Percentiles rank a stretch among this genome's conserved stretches.
phyloP scores from a whole-genome alignment of 2,113 vertebrate genomes.

The Sminthopsis crassicaudata region DNA sequence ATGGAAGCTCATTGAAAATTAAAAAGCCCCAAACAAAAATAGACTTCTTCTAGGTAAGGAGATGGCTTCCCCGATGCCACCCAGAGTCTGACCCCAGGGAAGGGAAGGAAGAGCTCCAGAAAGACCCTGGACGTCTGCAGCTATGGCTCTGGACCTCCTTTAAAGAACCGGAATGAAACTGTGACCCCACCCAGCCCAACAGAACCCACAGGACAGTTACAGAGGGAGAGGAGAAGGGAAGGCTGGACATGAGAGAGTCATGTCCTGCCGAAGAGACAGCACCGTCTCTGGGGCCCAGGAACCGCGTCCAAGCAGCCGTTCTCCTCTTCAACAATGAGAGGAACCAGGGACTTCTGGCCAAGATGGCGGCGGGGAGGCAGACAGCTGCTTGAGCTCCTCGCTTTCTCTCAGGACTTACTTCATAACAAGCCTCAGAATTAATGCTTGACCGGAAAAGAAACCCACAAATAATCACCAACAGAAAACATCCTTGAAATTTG shows the following conservation, averaged over 20 bases:
- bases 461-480: too few relatives aligned
- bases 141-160: conserved; percentile 78
- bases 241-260: conserved; percentile 83
- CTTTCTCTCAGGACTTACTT: too few relatives aligned
- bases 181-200: neutral
- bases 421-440: too few relatives aligned
- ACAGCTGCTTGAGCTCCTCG: too few relatives aligned
- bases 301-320: conserved; percentile 74
- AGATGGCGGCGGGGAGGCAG: too few relatives aligned
- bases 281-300: conserved; percentile 83
- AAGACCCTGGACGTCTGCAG: conserved; percentile 61
- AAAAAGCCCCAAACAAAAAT: conserved; percentile 47
- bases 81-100: conserved; percentile 61
- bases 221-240: conserved; percentile 69
- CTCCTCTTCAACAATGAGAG: too few relatives aligned
- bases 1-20: conserved; percentile 69
- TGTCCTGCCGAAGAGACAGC: conserved; percentile 81
- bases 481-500: too few relatives aligned
- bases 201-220: conserved; percentile 23
- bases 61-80: conserved; percentile 37
- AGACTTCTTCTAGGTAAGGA: conserved; percentile 49
- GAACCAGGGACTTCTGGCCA: too few relatives aligned
- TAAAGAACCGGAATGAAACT: conserved; percentile 51
- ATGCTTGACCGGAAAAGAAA: too few relatives aligned
- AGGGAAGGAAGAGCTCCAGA: conserved; percentile 48